Base-by-base conservation (phyloP, 2,888 invertebrate genomes). In the Acanthosepion esculentum region DNA sequence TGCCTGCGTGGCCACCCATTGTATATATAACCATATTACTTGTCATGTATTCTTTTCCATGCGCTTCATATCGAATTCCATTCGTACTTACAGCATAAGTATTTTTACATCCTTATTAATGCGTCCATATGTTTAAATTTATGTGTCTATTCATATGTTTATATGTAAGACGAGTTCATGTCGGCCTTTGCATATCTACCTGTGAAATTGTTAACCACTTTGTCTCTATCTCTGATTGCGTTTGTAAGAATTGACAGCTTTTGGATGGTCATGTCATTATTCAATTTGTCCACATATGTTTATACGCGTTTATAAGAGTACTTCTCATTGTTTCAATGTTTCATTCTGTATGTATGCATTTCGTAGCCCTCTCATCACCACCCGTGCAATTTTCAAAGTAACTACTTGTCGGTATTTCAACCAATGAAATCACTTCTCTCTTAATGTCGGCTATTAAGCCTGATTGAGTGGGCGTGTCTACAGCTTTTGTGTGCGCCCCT, bases 391-490 rank as follows among this genome's bases (percentile, higher is more conserved):
- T 78, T 78, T n/a, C 15, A 78, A 78, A 78, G 78, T 33, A 78
- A 78, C n/a, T n/a, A 33, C 78, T 78, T 78, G 78, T 33, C n/a
- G n/a, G 78, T 78, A n/a, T 78, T n/a, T 78, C n/a, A 78, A 78
- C 78, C 78, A 78, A 78, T 78, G 78, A 78, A 78, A 78, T 33
- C 78, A 78, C 78, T 78, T n/a, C n/a, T 78, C 78, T 78, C 78
- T 78, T 78, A 78, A 78, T 78, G 78, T 33, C n/a, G 92, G 26
- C 92, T 92, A 92, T 92, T 92, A 92, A 50, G 48, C 92, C 92
- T 92, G 92, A 92, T 92, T 92, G 92, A 53, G 41, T 92, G 92
- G 92, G 92, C 48, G 92, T 48, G 50, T 29, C 92, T 50, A n/a
- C 48, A 20, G 92, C 92, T 29, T 50, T 92, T 92, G 92, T 92